Evolutionary conservation across 2,113 vertebrate species (phyloP).

Genomic region (Forbesichthys agassizii): DNA sequence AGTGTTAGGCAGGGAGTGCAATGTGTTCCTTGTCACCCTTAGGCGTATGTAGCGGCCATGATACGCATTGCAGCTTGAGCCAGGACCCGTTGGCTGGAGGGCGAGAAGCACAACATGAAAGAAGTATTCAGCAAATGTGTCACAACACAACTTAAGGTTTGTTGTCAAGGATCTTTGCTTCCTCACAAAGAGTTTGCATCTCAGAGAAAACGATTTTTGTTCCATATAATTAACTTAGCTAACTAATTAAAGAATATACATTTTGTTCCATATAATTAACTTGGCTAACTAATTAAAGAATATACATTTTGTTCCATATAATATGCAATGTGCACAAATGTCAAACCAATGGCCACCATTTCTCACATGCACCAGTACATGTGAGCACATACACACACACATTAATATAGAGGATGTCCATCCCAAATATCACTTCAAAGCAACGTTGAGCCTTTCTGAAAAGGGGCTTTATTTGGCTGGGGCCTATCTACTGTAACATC

Average conservation of each 20-base stretch:
- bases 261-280: too few species aligned
- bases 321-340: too few species aligned
- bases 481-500: conserved; percentile 3
- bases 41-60: conserved; percentile 65
- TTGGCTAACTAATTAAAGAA: too few species aligned
- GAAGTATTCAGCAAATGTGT: neutral
- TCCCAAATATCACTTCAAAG: conserved; percentile 12
- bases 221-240: too few species aligned
- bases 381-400: conserved; percentile 5
- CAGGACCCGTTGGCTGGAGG: conserved; percentile 53
- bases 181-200: conserved; percentile 20
- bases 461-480: conserved; percentile 3
- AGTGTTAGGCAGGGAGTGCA: conserved; percentile 63
- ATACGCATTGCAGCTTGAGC: conserved; percentile 51
- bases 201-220: neutral
- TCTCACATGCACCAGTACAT: conserved; percentile 20
- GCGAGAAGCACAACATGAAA: neutral
- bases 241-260: too few species aligned
- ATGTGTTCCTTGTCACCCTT: conserved; percentile 71
- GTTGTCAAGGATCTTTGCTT: conserved; percentile 38
- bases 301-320: too few species aligned
- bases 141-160: conserved; percentile 27
- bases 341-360: neutral
- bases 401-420: neutral
- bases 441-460: neutral